Evolutionary conservation across 2,888 invertebrate genomes (phyloP), one percentile per base, ranked within the genome.

Genomic region (Scotopteryx bipunctaria): DNA sequence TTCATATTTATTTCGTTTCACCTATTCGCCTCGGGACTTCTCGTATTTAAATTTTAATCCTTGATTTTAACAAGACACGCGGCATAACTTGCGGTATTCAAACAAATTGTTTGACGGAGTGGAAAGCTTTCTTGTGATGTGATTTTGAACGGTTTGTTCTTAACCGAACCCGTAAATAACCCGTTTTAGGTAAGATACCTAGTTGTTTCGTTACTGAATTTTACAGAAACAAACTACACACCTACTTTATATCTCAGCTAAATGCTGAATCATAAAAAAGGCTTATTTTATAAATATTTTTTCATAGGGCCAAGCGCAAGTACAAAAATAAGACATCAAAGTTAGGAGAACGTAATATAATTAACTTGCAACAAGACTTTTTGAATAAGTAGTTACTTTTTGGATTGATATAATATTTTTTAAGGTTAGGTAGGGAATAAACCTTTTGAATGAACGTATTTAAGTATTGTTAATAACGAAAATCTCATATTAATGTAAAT

Each of bases 1-100:
- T 91, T 90, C 90, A 91, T 90, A 90, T 90, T 90, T 88, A 87
- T 86, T 87, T 86, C 87, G 81, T 83, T 87, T 81, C 82, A 87
- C 85, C 85, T 83, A 86, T 80, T 81, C 83, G 83, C 82, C 77
- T 72, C 73, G 72, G 77, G 78, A 76, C 70, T 73, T 74, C 71
- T 64, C 67, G 72, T 79, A 86, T 86, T 86, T 80, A 78, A 86
- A 81, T 80, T 78, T 77, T 78, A 81, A 88, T 87, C 82, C 81
- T 83, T 83, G 83, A 85, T 85, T 86, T 85, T 81, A 85, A 85
- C 86, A 83, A 86, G 86, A 84, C 79, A 77, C 75, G 78, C 74
- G 73, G 77, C 73, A 66, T 75, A 69, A 74, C 71, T 76, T 70
- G 70, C 66, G 64, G 67, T 67, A 68, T 75, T 78, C 74, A 70